Evolutionary conservation across 2,113 vertebrate species (phyloP), one percentile per base, ranked within the genome.

Genomic region (Danionella cerebrum): DNA sequence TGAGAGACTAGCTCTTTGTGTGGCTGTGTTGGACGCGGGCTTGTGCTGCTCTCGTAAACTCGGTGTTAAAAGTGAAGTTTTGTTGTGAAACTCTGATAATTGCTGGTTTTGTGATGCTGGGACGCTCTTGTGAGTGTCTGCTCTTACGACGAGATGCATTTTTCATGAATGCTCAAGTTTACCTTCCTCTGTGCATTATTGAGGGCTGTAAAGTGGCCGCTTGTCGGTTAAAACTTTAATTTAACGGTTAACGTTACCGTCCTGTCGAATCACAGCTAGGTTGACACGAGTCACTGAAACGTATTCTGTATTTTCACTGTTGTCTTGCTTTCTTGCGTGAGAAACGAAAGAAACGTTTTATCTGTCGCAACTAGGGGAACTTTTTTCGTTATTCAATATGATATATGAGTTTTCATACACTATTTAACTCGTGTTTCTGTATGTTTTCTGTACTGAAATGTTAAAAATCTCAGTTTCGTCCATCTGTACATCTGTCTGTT

Each of bases 141-240:
- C 27, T 31, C 38, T 13, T 31, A 2, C 22, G 6, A 18, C 13
- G 65, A 50, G 22, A 71, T 84, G 24, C 57, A 72, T 78, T 48
- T 64, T 84, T 84, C 2, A 82, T 79, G 58, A 77, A 29, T 38
- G 14, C 50, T 68, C 52, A 74, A 62, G 71, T 80, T 77, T 62
- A 78, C 54, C 47, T 4, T 58, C 29, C 27, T 58, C 78, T 59
- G 54, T 82, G 44, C 75, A 76, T 85, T 80, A 79, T 79, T 79
- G 74, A 84, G 36, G 54, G 13, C 50, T 73, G 50, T 67, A 67
- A 80, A 78, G 73, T 74, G 65, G 47, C 41, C 51, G 41, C 71
- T 73, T 74, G 68, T 73, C 80, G 70, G 67, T 35, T 19, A n/a
- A 75, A 76, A 71, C 62, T 62, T 55, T 71, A 72, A 75, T 51